These are phyloP conservation scores for Neoitamus cyanurus DNA, from an alignment of 2,888 invertebrate genomes.

Conservation along the genomic window DNA sequence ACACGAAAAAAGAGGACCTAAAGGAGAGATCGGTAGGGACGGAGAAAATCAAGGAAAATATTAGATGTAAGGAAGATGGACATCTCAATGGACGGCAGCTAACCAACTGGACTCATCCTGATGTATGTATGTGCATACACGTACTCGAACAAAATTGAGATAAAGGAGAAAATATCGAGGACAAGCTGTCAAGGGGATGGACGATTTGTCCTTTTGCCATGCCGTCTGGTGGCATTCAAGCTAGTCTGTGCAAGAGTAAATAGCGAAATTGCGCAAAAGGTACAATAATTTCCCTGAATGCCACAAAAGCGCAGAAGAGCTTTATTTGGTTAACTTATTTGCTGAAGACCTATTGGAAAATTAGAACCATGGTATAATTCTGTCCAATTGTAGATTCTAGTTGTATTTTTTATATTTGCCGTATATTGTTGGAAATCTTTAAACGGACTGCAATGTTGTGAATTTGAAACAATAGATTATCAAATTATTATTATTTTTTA, in stretches of 20 bases:
- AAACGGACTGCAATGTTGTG: no score
- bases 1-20: constrained; percentile 3
- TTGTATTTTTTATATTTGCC: no score
- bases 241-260: not conserved
- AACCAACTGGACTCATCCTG: not conserved
- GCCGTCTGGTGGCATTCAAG: not conserved
- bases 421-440: no score
- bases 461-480: no score
- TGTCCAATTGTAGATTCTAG: no score
- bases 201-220: not conserved
- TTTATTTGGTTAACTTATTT: not conserved
- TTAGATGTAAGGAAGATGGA: constrained; percentile 40
- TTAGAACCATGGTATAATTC: not conserved
- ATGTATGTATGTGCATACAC: constrained; percentile 30
- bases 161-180: constrained; percentile 32
- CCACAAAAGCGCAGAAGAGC: not conserved
- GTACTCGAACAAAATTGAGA: constrained; percentile 31
- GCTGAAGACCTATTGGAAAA: not conserved
- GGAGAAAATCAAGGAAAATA: constrained; percentile 35
- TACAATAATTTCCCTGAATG: not conserved
- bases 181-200: constrained; percentile 22
- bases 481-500: no score
- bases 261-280: not conserved
- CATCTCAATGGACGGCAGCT: not conserved
- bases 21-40: not conserved